Percentiles rank a stretch among this genome's conserved stretches.
Conservation (phyloP, 2,797 vertebrate species). For the Falco berigora region DNA sequence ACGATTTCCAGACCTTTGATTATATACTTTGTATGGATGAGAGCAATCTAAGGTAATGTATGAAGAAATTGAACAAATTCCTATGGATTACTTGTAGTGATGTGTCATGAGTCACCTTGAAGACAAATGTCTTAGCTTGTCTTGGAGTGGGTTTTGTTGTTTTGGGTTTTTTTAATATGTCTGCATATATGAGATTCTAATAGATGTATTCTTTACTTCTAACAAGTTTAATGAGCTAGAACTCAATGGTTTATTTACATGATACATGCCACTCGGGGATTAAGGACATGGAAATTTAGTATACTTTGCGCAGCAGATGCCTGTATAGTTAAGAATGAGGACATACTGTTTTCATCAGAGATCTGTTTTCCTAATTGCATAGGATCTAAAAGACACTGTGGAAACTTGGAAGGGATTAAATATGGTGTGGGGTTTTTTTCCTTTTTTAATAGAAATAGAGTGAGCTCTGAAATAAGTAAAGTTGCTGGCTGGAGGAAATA, state of each 20-base stretch:
- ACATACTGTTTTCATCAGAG: not conserved
- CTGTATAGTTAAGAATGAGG: not conserved
- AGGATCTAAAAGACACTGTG: not conserved
- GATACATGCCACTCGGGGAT: not conserved
- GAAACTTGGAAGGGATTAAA: not conserved
- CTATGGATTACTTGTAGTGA: not conserved
- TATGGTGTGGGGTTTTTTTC: not conserved
- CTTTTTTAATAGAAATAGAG: not conserved
- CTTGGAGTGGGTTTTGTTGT: not conserved
- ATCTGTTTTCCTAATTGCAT: not conserved
- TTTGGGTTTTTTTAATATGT: not conserved
- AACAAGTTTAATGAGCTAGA: not conserved
- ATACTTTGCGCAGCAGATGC: not conserved
- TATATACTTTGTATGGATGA: conserved; percentile 98
- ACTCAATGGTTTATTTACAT: not conserved
- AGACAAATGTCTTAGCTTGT: not conserved
- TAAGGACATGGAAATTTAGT: not conserved
- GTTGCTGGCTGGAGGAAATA: not conserved
- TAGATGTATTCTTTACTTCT: not conserved
- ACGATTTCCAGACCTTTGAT: conserved; percentile 89
- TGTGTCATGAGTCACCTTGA: not conserved
- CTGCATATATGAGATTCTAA: not conserved
- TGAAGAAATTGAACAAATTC: not conserved
- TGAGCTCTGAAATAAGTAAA: not conserved
- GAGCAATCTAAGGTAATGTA: conserved; percentile 88